These are phyloP conservation scores for Saimiri boliviensis DNA, from an alignment of 2,113 vertebrate genomes.

Conservation along the genomic window DNA sequence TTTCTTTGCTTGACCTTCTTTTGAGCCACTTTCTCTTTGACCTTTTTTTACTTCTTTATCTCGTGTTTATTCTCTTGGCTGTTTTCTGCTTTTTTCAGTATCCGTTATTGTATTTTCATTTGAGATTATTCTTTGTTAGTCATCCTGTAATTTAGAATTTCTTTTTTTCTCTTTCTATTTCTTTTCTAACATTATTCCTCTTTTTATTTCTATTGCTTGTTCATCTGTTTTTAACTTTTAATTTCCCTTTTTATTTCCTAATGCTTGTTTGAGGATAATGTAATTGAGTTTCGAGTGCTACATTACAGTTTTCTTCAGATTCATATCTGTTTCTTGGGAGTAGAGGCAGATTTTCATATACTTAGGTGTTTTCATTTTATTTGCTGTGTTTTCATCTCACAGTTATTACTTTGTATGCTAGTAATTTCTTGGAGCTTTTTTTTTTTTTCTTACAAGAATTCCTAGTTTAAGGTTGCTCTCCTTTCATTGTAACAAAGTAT, in stretches of 20 bases:
- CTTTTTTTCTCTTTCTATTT: not conserved
- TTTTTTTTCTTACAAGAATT: slow-evolving; percentile 33
- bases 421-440: not conserved
- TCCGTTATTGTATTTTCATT: not conserved
- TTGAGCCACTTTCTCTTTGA: slow-evolving; percentile 10
- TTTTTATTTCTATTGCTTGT: not conserved
- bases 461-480: not conserved
- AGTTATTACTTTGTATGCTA: not conserved
- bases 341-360: not conserved
- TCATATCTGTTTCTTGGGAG: not conserved
- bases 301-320: not conserved
- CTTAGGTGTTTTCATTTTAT: not conserved
- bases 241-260: not conserved
- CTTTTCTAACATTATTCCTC: not conserved
- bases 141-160: not conserved
- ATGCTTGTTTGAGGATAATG: not conserved
- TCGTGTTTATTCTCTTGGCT: not conserved
- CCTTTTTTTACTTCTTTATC: not conserved
- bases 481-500: not conserved
- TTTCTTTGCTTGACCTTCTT: not conserved
- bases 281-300: not conserved
- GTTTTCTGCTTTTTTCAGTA: not conserved
- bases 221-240: not conserved
- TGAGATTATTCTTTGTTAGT: not conserved
- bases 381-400: not conserved